phyloP scores from a whole-genome alignment of 2,113 vertebrate species.

The Tragelaphus imberbis region DNA sequence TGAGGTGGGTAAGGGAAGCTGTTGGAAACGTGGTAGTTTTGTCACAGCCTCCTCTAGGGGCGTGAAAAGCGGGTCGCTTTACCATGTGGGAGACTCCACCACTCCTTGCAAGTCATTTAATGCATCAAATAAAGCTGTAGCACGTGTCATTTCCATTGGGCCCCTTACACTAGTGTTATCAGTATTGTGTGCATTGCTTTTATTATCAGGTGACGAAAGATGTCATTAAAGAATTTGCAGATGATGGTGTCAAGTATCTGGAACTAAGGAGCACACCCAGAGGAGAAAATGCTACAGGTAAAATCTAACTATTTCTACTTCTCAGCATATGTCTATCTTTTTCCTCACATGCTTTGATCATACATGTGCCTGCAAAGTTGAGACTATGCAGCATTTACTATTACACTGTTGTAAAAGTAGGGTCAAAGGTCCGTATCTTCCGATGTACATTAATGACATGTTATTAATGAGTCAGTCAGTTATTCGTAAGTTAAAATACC shows the following conservation, averaged over 20 bases:
- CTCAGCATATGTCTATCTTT: not conserved
- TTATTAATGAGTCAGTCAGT: not conserved
- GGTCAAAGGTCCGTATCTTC: not conserved
- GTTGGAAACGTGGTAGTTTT: not conserved
- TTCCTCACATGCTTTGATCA: not conserved
- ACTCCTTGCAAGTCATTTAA: not conserved
- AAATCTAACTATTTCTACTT: not conserved
- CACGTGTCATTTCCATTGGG: not conserved
- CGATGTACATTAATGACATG: not conserved
- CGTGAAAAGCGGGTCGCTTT: not conserved
- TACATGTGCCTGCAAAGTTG: not conserved
- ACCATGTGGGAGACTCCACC: not conserved
- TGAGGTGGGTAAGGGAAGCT: not conserved
- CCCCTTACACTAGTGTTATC: not conserved
- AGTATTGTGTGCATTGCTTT: not conserved
- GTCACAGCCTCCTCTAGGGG: not conserved
- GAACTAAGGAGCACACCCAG: conserved; percentile 96
- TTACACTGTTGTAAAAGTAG: not conserved
- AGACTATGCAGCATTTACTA: not conserved
- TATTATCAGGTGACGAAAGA: conserved; percentile 91
- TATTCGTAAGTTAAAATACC: conserved; percentile 18
- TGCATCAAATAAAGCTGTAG: not conserved
- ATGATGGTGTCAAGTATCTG: conserved; percentile 95
- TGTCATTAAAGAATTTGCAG: conserved; percentile 95
- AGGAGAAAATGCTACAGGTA: conserved; percentile 83